Evolutionary conservation across 1,140 invertebrate species (phyloP), one percentile per base, ranked within the genome.

Genomic region (Arion vulgaris): DNA sequence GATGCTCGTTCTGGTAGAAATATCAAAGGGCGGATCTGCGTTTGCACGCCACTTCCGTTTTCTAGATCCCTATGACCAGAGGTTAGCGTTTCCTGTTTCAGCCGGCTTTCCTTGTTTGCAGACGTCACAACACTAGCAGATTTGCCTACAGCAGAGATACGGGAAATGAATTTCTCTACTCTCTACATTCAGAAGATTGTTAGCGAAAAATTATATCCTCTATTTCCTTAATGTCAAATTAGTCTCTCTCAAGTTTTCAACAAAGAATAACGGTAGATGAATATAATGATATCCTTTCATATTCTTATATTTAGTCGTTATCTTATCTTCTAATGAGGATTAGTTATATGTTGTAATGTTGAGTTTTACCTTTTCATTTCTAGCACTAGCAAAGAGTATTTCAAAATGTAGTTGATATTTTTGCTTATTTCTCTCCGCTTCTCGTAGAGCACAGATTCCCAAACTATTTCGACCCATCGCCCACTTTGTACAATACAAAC

Each of bases 21-120:
- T 49, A 41, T 80, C 66, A 45, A 78, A 66, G 41, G 68, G 62
- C 78, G 68, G 62, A 71, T 69, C 68, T 38, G 71, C 78, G 78
- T 80, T 80, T 80, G 78, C 78, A 80, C 78, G 78, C 78, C 41
- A 80, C 78, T 80, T 80, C 78, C 78, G 62, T 19, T 34, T 32
- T 45, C 28, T 45, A 71, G 39, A 57, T 26, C 62, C 68, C 13
- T 53, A 15, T 41, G 71, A 49, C 78, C 68, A 28, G 39, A 80
- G 62, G 78, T 80, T 80, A 45, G 41, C 45, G n/a, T 32, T 80
- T 80, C 78, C 78, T 80, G 78, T 80, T 80, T 80, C 78, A 32
- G 0, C 68, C 62, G 41, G 78, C 68, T 71, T 80, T 69, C 62
- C 78, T 71, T 80, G 78, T 80, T 80, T 80, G 78, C 32, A 2